Conservation (phyloP, 2,888 invertebrate genomes). For the Folsomia candida region DNA sequence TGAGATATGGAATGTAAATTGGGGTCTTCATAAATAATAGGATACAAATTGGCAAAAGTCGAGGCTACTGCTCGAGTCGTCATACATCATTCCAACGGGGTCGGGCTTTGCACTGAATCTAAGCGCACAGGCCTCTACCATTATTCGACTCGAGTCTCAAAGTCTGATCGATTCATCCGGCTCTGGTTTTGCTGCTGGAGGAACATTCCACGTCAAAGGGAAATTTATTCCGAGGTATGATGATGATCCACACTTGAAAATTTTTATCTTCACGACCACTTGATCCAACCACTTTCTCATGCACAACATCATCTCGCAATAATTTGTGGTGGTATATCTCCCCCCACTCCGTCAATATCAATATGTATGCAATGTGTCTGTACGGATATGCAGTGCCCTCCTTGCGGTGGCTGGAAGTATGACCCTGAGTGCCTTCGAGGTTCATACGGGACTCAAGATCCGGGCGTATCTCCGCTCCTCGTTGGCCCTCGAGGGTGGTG, state of each 20-base stretch:
- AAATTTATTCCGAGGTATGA: conserved; percentile 73
- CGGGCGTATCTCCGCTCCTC: conserved; percentile 81
- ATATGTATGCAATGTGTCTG: too few species aligned
- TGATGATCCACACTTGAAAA: not conserved
- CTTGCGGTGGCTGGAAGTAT: conserved; percentile 80
- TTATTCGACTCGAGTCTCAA: conserved; percentile 59
- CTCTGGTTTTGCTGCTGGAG: conserved; percentile 58
- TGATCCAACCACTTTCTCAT: not conserved
- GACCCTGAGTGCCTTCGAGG: conserved; percentile 76
- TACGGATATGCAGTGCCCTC: conserved; percentile 81
- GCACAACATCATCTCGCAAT: not conserved
- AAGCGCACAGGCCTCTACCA: conserved; percentile 73
- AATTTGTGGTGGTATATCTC: not conserved
- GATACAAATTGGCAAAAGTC: conserved; percentile 81
- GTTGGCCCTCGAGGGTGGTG: conserved; percentile 71
- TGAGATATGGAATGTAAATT: conserved; percentile 17
- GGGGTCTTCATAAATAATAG: conserved; percentile 54
- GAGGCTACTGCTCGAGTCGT: conserved; percentile 79
- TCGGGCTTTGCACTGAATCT: conserved; percentile 81
- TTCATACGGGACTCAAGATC: conserved; percentile 78
- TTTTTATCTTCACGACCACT: conserved; percentile 9
- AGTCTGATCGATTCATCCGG: conserved; percentile 79
- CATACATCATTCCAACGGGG: conserved; percentile 80
- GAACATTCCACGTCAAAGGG: conserved; percentile 68
- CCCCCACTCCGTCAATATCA: too few species aligned